A percentile compares a stretch with the other conserved stretches of the same genome.
These are phyloP conservation scores for Nemotelus pantherinus DNA, from an alignment of 2,888 invertebrate species.

Conservation along the genomic window DNA sequence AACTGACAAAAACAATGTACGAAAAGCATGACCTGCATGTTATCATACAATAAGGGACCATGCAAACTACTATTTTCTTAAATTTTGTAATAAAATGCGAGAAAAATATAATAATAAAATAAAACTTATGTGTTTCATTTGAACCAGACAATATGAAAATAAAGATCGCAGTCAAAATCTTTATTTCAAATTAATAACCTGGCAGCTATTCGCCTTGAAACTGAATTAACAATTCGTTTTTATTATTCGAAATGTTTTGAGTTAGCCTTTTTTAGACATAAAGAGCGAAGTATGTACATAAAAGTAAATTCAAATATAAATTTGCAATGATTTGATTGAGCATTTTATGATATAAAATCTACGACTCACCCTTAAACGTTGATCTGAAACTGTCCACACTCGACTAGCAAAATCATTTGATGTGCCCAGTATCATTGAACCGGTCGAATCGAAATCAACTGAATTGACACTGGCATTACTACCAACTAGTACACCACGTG, in stretches of 20 bases:
- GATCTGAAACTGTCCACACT: constrained; percentile 93
- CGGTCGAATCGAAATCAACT: constrained; percentile 94
- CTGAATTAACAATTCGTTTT: background rate
- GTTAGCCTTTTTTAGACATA: too few relatives aligned
- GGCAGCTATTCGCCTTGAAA: background rate
- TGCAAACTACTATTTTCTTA: constrained; percentile 31
- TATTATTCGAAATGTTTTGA: background rate
- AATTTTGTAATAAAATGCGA: constrained; percentile 39
- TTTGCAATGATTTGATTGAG: too few relatives aligned
- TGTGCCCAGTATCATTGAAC: constrained; percentile 86
- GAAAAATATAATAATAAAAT: constrained; percentile 41
- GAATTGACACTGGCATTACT: constrained; percentile 97
- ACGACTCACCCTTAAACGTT: constrained; percentile 84
- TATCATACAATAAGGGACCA: background rate
- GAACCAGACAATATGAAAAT: background rate
- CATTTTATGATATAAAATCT: too few relatives aligned
- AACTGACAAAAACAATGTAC: too few relatives aligned
- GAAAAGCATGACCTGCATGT: background rate
- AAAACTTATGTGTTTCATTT: constrained; percentile 23
- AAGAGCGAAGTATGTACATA: too few relatives aligned
- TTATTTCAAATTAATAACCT: background rate
- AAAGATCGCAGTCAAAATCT: background rate
- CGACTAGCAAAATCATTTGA: constrained; percentile 97
- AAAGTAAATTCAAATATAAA: too few relatives aligned
- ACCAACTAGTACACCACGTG: constrained; percentile 84